Conservation (phyloP, 2,797 vertebrate species). For the Rhinichthys osculus region DNA sequence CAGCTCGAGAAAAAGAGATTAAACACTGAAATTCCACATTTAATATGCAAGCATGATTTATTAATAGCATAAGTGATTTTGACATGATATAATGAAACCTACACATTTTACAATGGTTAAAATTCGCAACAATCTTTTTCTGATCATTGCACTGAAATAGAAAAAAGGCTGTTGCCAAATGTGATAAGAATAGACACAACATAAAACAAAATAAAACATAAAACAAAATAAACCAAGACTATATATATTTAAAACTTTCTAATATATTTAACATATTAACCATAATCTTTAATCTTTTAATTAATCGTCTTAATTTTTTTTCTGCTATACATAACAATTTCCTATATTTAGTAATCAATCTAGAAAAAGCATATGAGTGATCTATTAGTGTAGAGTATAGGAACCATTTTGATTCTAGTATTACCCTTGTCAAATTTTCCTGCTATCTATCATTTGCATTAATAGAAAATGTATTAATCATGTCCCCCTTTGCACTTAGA, state of each 20-base stretch:
- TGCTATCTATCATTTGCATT: background rate
- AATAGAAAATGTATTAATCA: background rate
- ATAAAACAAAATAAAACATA: too few species aligned
- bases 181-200: too few species aligned
- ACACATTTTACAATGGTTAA: background rate
- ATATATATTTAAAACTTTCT: too few species aligned
- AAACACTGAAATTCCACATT: background rate
- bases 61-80: background rate
- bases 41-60: background rate
- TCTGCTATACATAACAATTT: background rate
- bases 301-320: background rate
- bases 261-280: too few species aligned
- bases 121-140: background rate
- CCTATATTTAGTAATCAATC: background rate
- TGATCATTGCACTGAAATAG: background rate
- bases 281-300: background rate
- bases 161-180: background rate
- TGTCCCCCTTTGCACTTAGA: slow-evolving; percentile 73
- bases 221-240: too few species aligned
- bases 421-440: background rate
- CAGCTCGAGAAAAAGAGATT: slow-evolving; percentile 7
- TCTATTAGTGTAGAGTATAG: background rate
- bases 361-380: too few species aligned
- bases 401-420: too few species aligned
- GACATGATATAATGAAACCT: background rate